phyloP scores from a whole-genome alignment of 2,797 vertebrate species.

The Clamator glandarius region DNA sequence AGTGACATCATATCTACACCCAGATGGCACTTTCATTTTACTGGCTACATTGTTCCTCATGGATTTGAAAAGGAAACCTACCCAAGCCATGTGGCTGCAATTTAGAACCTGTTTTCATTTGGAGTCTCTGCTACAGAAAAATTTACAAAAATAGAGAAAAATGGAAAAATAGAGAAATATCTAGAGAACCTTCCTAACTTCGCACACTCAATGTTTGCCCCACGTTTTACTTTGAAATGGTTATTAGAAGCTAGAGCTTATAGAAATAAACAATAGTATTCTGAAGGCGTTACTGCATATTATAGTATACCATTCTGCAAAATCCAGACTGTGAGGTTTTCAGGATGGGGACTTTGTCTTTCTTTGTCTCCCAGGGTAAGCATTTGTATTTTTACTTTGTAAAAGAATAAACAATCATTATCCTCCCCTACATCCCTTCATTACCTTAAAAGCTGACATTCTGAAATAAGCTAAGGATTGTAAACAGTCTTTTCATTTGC shows the following conservation, averaged over 20 bases:
- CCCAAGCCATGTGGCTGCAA: slow-evolving; percentile 36
- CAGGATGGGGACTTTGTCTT: not conserved
- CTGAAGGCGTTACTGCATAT: not conserved
- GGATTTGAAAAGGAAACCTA: slow-evolving; percentile 73
- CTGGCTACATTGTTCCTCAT: slow-evolving; percentile 73
- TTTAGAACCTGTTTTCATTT: slow-evolving; percentile 58
- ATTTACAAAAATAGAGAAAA: slow-evolving; percentile 7
- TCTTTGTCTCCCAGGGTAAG: not conserved
- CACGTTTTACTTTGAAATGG: not conserved
- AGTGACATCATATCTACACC: slow-evolving; percentile 75
- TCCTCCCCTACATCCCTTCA: not conserved
- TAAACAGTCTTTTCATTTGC: not conserved
- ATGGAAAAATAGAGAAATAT: not conserved
- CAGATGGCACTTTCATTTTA: slow-evolving; percentile 79
- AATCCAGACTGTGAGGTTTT: not conserved
- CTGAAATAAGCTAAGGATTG: not conserved
- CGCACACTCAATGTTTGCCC: not conserved
- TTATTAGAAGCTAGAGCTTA: not conserved
- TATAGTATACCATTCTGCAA: not conserved
- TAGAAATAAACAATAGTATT: not conserved
- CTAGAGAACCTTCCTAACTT: not conserved
- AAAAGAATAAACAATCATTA: not conserved
- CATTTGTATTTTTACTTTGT: not conserved
- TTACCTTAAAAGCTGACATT: not conserved
- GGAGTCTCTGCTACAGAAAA: not conserved